phyloP scores from a whole-genome alignment of 1,140 invertebrate genomes.

The Riptortus pedestris region DNA sequence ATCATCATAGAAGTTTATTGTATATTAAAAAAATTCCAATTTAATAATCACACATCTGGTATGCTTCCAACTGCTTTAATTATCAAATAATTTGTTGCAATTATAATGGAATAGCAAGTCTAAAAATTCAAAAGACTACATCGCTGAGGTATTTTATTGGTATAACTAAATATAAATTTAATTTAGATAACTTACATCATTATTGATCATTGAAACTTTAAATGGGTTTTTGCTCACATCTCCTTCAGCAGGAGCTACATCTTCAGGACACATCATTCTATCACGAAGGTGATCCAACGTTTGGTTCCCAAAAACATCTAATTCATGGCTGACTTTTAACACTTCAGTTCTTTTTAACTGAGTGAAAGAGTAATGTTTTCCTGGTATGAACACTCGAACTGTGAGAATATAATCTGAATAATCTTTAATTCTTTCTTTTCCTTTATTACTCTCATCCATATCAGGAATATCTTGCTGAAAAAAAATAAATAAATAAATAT shows the following conservation, averaged over 20 bases:
- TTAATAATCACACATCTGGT: too few relatives aligned
- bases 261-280: background rate
- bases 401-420: background rate
- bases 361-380: background rate
- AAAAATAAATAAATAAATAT: background rate
- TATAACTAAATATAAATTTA: too few relatives aligned
- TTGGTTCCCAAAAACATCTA: background rate
- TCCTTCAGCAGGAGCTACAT: background rate
- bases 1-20: too few relatives aligned
- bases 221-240: background rate
- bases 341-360: background rate
- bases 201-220: background rate
- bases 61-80: too few relatives aligned
- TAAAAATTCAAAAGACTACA: too few relatives aligned
- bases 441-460: background rate
- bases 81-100: too few relatives aligned
- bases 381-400: background rate
- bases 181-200: background rate
- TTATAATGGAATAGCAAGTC: too few relatives aligned
- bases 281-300: background rate
- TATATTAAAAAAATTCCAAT: too few relatives aligned
- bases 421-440: background rate
- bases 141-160: too few relatives aligned
- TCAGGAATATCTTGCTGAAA: background rate
- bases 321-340: background rate